A percentile compares a stretch with the other conserved stretches of the same genome.
Evolutionary conservation across 2,797 vertebrate genomes (phyloP).

Genomic region (Darevskia mixta): DNA sequence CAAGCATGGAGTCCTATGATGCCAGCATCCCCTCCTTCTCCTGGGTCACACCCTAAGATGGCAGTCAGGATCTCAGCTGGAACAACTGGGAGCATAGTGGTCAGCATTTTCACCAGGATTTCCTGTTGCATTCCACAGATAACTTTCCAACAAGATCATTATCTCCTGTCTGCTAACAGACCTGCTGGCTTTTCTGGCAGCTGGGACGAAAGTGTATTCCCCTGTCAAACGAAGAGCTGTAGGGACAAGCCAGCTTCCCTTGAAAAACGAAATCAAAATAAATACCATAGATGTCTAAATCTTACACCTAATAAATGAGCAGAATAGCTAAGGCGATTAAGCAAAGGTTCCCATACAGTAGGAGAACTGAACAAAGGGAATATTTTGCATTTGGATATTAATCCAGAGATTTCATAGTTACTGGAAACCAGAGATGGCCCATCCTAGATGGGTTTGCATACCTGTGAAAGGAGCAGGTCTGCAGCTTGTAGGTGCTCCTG

Average conservation of each 20-base stretch:
- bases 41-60: neutral
- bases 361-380: conserved; percentile 78
- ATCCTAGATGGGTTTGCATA: no score
- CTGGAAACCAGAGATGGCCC: conserved; percentile 52
- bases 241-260: conserved; percentile 78
- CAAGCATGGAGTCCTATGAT: no score
- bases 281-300: conserved; percentile 80
- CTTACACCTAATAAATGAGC: conserved; percentile 83
- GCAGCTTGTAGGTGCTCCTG: no score
- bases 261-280: conserved; percentile 81
- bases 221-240: conserved; percentile 57
- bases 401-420: conserved; percentile 71
- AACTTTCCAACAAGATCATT: neutral
- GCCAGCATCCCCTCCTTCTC: no score
- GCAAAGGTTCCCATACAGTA: conserved; percentile 79
- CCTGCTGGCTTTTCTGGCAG: neutral
- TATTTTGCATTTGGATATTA: conserved; percentile 77
- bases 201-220: neutral
- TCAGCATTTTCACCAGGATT: neutral
- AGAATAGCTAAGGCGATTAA: conserved; percentile 84
- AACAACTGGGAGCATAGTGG: neutral
- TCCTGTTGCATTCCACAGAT: neutral
- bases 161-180: neutral
- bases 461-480: no score
- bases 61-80: neutral